These are phyloP conservation scores for Camponotus fellah DNA, from an alignment of 2,888 invertebrate genomes.

Conservation along the genomic window DNA sequence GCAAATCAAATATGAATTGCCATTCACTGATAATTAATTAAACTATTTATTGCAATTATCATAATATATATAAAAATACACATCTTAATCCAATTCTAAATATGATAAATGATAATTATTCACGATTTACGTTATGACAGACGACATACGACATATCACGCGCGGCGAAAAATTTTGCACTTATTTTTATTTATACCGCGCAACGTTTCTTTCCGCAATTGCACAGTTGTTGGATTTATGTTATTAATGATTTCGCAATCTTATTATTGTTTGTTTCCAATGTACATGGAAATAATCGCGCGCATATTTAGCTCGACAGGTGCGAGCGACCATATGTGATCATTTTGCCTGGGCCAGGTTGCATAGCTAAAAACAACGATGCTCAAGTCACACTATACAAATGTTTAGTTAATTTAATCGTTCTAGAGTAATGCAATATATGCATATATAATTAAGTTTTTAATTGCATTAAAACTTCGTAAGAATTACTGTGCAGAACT, in stretches of 20 bases:
- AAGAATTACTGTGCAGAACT: neutral
- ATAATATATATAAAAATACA: neutral
- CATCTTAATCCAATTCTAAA: neutral
- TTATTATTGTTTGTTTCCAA: constrained; percentile 50
- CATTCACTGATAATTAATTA: constrained; percentile 21
- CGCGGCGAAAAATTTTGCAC: neutral
- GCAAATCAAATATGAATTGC: constrained; percentile 9
- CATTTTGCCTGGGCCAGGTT: constrained; percentile 77
- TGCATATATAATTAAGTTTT: constrained; percentile 23
- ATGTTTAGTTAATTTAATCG: neutral
- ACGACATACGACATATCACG: too few species aligned
- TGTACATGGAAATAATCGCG: constrained; percentile 46
- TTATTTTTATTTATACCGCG: constrained; percentile 34
- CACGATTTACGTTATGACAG: neutral
- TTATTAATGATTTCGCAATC: constrained; percentile 11
- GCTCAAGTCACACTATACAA: constrained; percentile 63
- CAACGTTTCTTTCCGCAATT: constrained; percentile 1
- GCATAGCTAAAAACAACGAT: constrained; percentile 70
- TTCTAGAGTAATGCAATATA: neutral
- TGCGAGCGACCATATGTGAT: constrained; percentile 77
- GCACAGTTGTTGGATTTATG: neutral
- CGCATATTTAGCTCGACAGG: constrained; percentile 61
- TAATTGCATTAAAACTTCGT: constrained; percentile 17
- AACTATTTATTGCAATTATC: constrained; percentile 33
- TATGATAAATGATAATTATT: constrained; percentile 16